Evolutionary conservation across 2,797 vertebrate species (phyloP).

Genomic region (Spinus pinus): DNA sequence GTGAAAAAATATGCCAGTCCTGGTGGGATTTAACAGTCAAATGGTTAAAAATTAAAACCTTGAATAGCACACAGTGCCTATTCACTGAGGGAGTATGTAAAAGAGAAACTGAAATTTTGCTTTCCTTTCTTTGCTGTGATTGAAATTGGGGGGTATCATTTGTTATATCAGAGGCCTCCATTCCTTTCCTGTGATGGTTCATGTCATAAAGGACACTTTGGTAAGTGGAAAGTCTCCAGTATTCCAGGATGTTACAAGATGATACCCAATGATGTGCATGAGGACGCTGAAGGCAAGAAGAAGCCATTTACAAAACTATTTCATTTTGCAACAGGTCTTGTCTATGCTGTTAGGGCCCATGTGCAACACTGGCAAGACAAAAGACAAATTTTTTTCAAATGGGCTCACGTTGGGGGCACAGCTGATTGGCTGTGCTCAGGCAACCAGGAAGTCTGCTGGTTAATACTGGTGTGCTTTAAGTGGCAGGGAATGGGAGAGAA

Average conservation of each 20-base stretch:
- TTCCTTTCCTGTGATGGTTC: background rate
- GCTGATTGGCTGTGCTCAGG: background rate
- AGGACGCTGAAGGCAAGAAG: background rate
- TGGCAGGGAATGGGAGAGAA: background rate
- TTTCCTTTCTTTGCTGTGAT: background rate
- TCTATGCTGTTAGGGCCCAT: background rate
- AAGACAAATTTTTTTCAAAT: background rate
- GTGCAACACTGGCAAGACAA: background rate
- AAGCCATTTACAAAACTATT: background rate
- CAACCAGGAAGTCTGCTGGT: background rate
- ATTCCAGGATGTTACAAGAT: background rate
- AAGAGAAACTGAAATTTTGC: background rate
- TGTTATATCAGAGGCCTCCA: background rate
- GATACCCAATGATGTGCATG: fast-evolving
- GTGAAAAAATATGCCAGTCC: background rate
- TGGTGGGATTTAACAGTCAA: background rate
- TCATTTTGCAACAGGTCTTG: background rate
- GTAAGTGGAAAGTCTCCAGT: background rate
- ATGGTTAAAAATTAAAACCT: background rate
- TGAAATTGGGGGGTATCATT: background rate
- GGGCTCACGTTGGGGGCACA: background rate
- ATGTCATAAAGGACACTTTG: background rate
- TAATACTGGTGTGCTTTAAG: background rate
- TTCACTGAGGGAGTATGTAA: background rate
- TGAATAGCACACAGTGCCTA: fast-evolving